Evolutionary conservation across 2,888 invertebrate species (phyloP).

Genomic region (Junonia oenone): DNA sequence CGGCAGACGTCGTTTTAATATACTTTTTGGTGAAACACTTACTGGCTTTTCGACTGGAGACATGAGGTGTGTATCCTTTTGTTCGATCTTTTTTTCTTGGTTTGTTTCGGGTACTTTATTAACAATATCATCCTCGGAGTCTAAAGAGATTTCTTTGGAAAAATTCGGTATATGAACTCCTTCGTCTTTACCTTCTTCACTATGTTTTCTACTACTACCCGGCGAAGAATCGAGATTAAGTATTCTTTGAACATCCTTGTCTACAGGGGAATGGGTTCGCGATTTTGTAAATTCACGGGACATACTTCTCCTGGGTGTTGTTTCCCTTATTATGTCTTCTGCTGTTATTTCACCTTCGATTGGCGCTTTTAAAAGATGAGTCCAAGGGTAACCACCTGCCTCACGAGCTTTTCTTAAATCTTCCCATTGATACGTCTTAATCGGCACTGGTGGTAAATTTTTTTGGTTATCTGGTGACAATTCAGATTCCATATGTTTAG

Average conservation of each 20-base stretch:
- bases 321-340: slow-evolving; percentile 69
- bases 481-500: slow-evolving; percentile 77
- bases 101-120: slow-evolving; percentile 39
- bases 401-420: slow-evolving; percentile 85
- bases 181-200: slow-evolving; percentile 68
- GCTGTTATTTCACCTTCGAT: slow-evolving; percentile 73
- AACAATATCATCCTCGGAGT: slow-evolving; percentile 64
- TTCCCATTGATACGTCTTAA: slow-evolving; percentile 90
- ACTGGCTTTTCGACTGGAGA: slow-evolving; percentile 57
- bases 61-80: slow-evolving; percentile 46
- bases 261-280: slow-evolving; percentile 63
- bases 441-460: slow-evolving; percentile 82
- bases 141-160: slow-evolving; percentile 70
- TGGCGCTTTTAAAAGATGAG: slow-evolving; percentile 85
- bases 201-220: slow-evolving; percentile 70
- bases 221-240: slow-evolving; percentile 72
- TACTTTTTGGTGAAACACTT: slow-evolving; percentile 72
- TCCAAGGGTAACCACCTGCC: slow-evolving; percentile 90
- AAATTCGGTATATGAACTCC: slow-evolving; percentile 72
- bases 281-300: slow-evolving; percentile 69
- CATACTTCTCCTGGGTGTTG: slow-evolving; percentile 70
- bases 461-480: slow-evolving; percentile 74
- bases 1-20: slow-evolving; percentile 73
- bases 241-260: slow-evolving; percentile 59
- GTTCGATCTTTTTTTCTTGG: slow-evolving; percentile 52